Conservation (phyloP, 1,140 invertebrate species). For the Heliconius eleuchia region DNA sequence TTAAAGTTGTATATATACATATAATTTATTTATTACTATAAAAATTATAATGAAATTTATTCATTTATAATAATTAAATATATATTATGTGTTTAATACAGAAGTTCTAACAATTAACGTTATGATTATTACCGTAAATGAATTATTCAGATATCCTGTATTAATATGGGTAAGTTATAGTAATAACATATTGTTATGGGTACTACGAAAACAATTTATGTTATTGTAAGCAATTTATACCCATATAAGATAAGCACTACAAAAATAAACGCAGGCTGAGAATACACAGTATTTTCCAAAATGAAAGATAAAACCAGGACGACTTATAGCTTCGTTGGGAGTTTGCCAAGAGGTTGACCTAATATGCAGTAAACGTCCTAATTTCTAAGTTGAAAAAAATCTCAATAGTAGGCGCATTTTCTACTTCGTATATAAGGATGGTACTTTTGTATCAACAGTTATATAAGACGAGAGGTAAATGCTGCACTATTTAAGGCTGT, state of each 20-base stretch:
- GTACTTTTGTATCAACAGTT: neutral
- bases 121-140: neutral
- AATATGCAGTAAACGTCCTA: conserved; percentile 47
- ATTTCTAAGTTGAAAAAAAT: conserved; percentile 37
- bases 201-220: conserved; percentile 1
- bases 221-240: conserved; percentile 22
- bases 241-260: conserved; percentile 14
- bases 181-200: neutral
- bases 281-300: conserved; percentile 22
- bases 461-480: neutral
- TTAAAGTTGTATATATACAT: no score
- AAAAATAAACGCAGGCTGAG: conserved; percentile 15
- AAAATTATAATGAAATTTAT: no score
- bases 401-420: conserved; percentile 18
- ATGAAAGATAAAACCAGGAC: conserved; percentile 42
- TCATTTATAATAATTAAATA: no score
- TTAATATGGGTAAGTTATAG: neutral
- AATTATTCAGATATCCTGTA: neutral
- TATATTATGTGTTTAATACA: no score
- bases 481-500: neutral
- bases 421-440: neutral
- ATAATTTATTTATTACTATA: no score
- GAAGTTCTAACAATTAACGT: neutral
- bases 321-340: conserved; percentile 41
- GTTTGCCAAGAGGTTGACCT: conserved; percentile 47